These are phyloP conservation scores for Albula glossodonta DNA, from an alignment of 2,113 vertebrate species.

Conservation along the genomic window DNA sequence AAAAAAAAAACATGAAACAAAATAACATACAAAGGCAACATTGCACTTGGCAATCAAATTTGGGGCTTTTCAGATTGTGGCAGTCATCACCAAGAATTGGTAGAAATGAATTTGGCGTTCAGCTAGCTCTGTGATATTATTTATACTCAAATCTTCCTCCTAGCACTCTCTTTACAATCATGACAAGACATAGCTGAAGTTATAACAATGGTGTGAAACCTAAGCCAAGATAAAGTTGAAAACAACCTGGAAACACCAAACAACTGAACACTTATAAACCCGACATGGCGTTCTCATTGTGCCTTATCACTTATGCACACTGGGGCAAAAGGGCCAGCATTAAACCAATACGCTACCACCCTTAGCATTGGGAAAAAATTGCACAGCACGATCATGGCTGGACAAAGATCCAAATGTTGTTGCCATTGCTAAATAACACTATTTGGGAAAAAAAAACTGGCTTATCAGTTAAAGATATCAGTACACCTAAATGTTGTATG, in stretches of 20 bases:
- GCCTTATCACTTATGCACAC: no score
- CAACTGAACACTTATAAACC: no score
- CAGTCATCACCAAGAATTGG: slow-evolving; percentile 83
- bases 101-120: slow-evolving; percentile 70
- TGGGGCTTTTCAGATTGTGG: slow-evolving; percentile 82
- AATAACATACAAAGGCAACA: slow-evolving; percentile 27
- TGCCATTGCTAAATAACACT: no score
- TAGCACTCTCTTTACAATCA: slow-evolving; percentile 5
- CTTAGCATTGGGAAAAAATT: no score
- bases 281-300: no score
- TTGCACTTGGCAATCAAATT: slow-evolving; percentile 57
- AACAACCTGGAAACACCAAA: no score
- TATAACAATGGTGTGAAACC: background rate
- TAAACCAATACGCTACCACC: no score
- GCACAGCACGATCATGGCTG: no score
- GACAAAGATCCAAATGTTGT: no score
- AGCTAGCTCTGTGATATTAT: slow-evolving; percentile 75
- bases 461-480: background rate
- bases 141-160: slow-evolving; percentile 69
- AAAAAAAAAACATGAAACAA: slow-evolving; percentile 46
- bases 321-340: no score
- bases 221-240: no score
- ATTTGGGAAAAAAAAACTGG: background rate
- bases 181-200: background rate
- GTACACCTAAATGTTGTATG: background rate